phyloP scores from a whole-genome alignment of 2,888 invertebrate species.

The Cyrtodaria siliqua region DNA sequence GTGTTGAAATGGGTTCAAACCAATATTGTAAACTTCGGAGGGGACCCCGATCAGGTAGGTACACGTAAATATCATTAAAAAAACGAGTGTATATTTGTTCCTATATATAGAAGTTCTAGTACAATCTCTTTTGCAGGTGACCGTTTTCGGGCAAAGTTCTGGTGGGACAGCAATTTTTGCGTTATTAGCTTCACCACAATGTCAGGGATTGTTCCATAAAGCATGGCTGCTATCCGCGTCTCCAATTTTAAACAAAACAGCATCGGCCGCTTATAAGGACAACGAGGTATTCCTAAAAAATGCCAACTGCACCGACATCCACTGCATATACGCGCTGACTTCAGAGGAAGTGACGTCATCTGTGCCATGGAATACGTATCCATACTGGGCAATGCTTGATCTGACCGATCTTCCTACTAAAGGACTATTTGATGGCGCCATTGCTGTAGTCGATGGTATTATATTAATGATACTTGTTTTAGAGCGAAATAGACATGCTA shows the following conservation, averaged over 20 bases:
- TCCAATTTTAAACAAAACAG: constrained; percentile 75
- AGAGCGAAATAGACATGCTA: no score
- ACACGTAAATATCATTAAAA: background rate
- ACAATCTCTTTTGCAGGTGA: constrained; percentile 89
- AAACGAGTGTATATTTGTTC: no score
- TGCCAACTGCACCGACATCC: constrained; percentile 40
- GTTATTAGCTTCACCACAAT: constrained; percentile 88
- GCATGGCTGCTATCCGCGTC: constrained; percentile 84
- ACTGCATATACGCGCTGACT: constrained; percentile 60
- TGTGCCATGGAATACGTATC: constrained; percentile 73
- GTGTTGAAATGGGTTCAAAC: constrained; percentile 74
- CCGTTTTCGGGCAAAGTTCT: constrained; percentile 93
- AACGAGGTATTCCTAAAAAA: constrained; percentile 73
- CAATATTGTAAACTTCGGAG: constrained; percentile 76
- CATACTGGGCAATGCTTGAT: constrained; percentile 76
- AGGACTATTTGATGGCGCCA: constrained; percentile 66
- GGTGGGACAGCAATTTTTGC: constrained; percentile 94
- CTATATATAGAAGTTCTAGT: no score
- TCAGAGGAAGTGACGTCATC: constrained; percentile 70
- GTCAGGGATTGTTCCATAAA: constrained; percentile 89
- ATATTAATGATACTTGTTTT: no score
- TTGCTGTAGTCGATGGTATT: constrained; percentile 75
- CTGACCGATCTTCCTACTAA: constrained; percentile 76
- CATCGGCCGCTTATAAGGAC: constrained; percentile 71
- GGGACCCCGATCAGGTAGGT: constrained; percentile 69